phyloP scores from a whole-genome alignment of 1,140 invertebrate genomes.

The Drosophila guanche region DNA sequence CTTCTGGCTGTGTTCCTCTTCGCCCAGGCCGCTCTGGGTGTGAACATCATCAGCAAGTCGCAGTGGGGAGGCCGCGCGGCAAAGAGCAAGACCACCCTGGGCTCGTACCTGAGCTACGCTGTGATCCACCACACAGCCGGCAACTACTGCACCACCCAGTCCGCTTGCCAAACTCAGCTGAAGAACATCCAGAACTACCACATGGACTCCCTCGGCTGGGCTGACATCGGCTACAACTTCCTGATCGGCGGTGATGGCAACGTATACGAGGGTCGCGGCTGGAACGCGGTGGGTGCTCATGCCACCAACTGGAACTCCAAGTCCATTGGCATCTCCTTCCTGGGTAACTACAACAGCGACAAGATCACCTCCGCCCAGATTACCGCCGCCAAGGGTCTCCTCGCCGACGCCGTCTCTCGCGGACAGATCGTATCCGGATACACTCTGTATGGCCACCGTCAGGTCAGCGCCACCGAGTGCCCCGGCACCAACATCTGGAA shows the following conservation, averaged over 20 bases:
- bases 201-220: conserved; percentile 86
- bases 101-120: conserved; percentile 87
- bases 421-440: conserved; percentile 87
- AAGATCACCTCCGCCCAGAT: conserved; percentile 68
- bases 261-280: conserved; percentile 89
- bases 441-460: conserved; percentile 88
- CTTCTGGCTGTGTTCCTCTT: conserved; percentile 63
- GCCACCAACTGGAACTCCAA: conserved; percentile 87
- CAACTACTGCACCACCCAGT: conserved; percentile 84
- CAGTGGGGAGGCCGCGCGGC: conserved; percentile 87
- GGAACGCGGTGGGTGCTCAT: conserved; percentile 88
- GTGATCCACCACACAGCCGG: conserved; percentile 90
- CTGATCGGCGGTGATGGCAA: conserved; percentile 85
- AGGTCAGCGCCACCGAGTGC: conserved; percentile 88
- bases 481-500: conserved; percentile 88
- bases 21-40: conserved; percentile 61
- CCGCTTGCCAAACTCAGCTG: conserved; percentile 85
- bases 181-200: conserved; percentile 86
- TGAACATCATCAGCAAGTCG: conserved; percentile 84
- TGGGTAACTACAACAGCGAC: conserved; percentile 85
- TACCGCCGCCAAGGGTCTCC: conserved; percentile 85
- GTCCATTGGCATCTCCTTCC: conserved; percentile 87
- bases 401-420: conserved; percentile 86
- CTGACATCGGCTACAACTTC: conserved; percentile 89
- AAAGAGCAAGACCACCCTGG: conserved; percentile 80